Conservation (phyloP, 1,140 invertebrate species). For the Mylabris phalerata region DNA sequence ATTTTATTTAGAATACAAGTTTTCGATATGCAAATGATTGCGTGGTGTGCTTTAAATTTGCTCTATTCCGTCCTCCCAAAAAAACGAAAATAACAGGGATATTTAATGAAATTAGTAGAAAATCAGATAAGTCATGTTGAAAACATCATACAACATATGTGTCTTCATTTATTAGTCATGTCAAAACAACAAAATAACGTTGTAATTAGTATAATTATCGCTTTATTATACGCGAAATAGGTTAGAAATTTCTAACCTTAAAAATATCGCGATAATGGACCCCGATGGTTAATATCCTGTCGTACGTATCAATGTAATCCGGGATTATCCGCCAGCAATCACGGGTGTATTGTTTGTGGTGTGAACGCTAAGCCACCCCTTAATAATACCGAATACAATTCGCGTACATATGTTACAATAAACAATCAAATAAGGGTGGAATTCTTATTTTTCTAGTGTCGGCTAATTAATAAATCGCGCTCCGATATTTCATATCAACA, state of each 20-base stretch:
- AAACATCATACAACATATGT: conserved; percentile 11
- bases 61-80: not conserved
- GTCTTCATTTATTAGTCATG: conserved; percentile 8
- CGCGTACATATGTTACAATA: not conserved
- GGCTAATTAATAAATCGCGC: conserved; percentile 38
- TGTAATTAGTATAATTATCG: conserved; percentile 3
- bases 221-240: not conserved
- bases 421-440: not conserved
- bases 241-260: not conserved
- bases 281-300: conserved; percentile 31
- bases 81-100: conserved; percentile 2
- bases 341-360: conserved; percentile 38
- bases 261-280: conserved; percentile 14
- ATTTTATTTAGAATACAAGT: too few relatives aligned
- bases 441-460: not conserved
- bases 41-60: conserved; percentile 8
- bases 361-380: conserved; percentile 32
- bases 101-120: conserved; percentile 16
- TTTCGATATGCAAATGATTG: conserved; percentile 5
- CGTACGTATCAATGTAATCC: conserved; percentile 35
- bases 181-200: conserved; percentile 13
- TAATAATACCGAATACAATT: conserved; percentile 2
- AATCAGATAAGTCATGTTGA: conserved; percentile 16
- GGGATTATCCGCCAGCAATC: conserved; percentile 40
- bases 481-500: conserved; percentile 37